These are phyloP conservation scores for Paracanthobrama guichenoti DNA, from an alignment of 2,113 vertebrate genomes.

Conservation along the genomic window DNA sequence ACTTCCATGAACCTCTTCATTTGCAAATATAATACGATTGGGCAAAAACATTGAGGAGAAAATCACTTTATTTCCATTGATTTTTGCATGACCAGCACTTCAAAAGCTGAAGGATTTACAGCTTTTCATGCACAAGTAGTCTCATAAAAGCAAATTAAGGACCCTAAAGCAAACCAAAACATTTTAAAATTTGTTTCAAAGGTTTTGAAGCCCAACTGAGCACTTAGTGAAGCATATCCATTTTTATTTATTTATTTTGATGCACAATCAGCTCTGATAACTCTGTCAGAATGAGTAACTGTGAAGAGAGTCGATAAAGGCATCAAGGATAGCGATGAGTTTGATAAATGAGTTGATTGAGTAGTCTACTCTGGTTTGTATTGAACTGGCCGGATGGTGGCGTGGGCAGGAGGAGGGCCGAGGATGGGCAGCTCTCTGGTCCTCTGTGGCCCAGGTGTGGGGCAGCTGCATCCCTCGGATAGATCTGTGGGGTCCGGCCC, in stretches of 20 bases:
- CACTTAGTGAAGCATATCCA: conserved; percentile 6
- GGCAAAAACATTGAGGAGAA: conserved; percentile 1
- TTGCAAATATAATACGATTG: conserved; percentile 36
- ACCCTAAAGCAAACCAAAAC: conserved; percentile 12
- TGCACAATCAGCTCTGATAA: not conserved
- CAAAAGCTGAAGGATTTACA: conserved; percentile 32
- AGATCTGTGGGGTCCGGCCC: conserved; percentile 46
- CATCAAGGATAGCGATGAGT: conserved; percentile 54
- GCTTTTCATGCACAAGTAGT: conserved; percentile 29
- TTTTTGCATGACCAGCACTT: conserved; percentile 31
- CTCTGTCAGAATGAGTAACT: conserved; percentile 49
- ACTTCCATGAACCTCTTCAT: conserved; percentile 28
- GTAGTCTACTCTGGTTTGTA: conserved; percentile 40
- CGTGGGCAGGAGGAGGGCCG: conserved; percentile 52
- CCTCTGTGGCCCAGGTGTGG: conserved; percentile 68
- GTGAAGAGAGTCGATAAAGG: conserved; percentile 57
- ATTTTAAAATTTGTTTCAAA: not conserved
- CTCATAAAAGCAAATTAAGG: conserved; percentile 19
- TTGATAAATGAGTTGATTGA: conserved; percentile 52
- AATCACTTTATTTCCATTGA: conserved; percentile 41
- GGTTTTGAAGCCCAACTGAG: not conserved
- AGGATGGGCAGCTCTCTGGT: not conserved
- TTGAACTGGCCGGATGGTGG: conserved; percentile 56
- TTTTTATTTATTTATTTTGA: not conserved
- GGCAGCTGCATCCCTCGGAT: conserved; percentile 67